Evolutionary conservation across 2,797 vertebrate species (phyloP).

Genomic region (Cichlasoma orientale): DNA sequence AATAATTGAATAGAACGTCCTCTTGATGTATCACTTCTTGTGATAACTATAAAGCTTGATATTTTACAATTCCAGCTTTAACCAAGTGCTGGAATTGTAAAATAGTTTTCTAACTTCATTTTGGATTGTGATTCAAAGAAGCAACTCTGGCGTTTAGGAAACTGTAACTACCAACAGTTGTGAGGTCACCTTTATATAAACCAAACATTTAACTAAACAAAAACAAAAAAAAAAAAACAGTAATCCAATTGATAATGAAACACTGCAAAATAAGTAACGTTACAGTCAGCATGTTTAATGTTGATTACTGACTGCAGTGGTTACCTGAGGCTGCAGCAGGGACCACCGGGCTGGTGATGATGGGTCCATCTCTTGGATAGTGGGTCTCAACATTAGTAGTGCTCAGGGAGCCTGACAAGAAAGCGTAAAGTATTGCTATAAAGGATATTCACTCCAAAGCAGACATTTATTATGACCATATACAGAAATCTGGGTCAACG

Average conservation of each 20-base stretch:
- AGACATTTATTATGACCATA: too few species aligned
- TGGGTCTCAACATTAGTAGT: conserved; percentile 74
- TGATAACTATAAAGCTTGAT: not conserved
- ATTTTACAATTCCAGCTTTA: not conserved
- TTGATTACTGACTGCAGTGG: not conserved
- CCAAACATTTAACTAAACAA: not conserved
- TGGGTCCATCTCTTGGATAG: conserved; percentile 66
- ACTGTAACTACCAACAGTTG: not conserved
- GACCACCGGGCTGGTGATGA: conserved; percentile 73
- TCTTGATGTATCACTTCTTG: not conserved
- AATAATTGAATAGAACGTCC: not conserved
- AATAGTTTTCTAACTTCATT: not conserved
- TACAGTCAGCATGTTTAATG: not conserved
- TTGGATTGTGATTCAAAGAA: not conserved
- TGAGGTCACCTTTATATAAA: not conserved
- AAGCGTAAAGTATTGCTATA: not conserved
- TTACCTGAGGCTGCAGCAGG: conserved; percentile 73
- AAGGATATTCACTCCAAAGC: not conserved
- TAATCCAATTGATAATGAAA: not conserved
- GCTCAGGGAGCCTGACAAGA: conserved; percentile 77
- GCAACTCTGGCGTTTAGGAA: not conserved
- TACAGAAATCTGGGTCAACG: too few species aligned
- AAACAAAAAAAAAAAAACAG: not conserved
- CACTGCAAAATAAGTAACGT: not conserved
- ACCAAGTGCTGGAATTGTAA: too few species aligned